A percentile compares a stretch with the other conserved stretches of the same genome.
Evolutionary conservation across 2,797 vertebrate species (phyloP).

Genomic region (Anabas testudineus): DNA sequence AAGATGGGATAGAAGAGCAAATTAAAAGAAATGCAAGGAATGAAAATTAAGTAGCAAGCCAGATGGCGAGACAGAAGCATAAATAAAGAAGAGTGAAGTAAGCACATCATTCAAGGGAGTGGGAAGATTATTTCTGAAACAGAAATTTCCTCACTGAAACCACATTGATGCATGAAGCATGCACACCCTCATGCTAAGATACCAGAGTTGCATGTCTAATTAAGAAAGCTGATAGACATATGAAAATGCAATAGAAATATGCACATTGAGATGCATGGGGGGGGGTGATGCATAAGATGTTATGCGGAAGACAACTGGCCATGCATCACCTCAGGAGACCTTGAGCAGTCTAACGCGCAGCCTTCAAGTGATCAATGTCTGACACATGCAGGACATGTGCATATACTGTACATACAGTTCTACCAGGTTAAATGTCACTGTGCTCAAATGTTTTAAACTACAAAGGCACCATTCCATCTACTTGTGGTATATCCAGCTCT

Average conservation of each 20-base stretch:
- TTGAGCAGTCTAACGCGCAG: not conserved
- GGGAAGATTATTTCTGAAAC: slow-evolving; percentile 21
- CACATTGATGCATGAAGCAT: slow-evolving; percentile 21
- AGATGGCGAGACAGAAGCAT: slow-evolving; percentile 10
- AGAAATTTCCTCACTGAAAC: slow-evolving; percentile 18
- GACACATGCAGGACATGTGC: not conserved
- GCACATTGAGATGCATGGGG: slow-evolving; percentile 4
- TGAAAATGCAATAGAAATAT: slow-evolving; percentile 1
- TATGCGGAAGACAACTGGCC: slow-evolving; percentile 1
- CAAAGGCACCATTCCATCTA: not conserved
- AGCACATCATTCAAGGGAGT: slow-evolving; percentile 17
- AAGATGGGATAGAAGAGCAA: slow-evolving; percentile 9
- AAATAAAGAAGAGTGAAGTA: slow-evolving; percentile 17
- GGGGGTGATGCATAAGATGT: slow-evolving; percentile 25
- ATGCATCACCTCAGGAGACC: slow-evolving; percentile 12
- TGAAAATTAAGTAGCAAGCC: slow-evolving; percentile 31
- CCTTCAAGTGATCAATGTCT: not conserved
- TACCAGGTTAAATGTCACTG: not conserved
- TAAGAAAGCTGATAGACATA: not conserved
- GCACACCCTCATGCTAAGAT: not conserved
- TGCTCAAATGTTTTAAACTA: slow-evolving; percentile 2
- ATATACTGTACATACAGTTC: not conserved
- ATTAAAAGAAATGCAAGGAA: slow-evolving; percentile 37
- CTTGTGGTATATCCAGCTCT: not conserved
- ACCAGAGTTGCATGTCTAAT: slow-evolving; percentile 15